Evolutionary conservation across 2,888 invertebrate genomes (phyloP).

Genomic region (Stegana nigrithorax): DNA sequence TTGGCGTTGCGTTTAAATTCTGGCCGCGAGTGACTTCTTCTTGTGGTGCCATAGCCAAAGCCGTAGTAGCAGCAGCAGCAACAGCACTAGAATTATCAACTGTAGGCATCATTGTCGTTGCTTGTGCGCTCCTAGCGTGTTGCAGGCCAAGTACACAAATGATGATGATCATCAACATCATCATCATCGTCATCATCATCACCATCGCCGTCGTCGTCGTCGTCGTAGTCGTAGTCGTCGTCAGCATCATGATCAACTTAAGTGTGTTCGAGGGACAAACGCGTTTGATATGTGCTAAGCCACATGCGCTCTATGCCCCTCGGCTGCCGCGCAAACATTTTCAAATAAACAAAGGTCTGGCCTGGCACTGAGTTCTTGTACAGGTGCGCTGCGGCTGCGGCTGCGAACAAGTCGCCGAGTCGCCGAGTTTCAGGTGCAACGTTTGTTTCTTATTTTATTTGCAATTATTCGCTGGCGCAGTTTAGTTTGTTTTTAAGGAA

Average conservation of each 20-base stretch:
- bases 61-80: conserved; percentile 21
- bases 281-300: conserved; percentile 17
- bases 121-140: conserved; percentile 20
- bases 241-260: conserved; percentile 11
- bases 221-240: background rate
- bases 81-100: conserved; percentile 22
- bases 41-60: conserved; percentile 23
- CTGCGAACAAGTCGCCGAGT: conserved; percentile 55
- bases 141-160: background rate
- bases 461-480: conserved; percentile 64
- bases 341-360: no score
- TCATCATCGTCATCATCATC: background rate
- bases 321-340: no score
- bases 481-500: conserved; percentile 50
- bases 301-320: background rate
- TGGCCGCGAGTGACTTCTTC: conserved; percentile 21
- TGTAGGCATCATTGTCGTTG: conserved; percentile 45
- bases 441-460: conserved; percentile 48
- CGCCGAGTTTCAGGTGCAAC: conserved; percentile 41
- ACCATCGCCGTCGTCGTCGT: background rate
- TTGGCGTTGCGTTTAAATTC: conserved; percentile 38
- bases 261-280: conserved; percentile 32
- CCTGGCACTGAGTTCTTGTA: background rate
- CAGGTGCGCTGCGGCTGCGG: background rate
- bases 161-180: conserved; percentile 4